phyloP scores from a whole-genome alignment of 2,888 invertebrate species.

The Chydorus sphaericus region DNA sequence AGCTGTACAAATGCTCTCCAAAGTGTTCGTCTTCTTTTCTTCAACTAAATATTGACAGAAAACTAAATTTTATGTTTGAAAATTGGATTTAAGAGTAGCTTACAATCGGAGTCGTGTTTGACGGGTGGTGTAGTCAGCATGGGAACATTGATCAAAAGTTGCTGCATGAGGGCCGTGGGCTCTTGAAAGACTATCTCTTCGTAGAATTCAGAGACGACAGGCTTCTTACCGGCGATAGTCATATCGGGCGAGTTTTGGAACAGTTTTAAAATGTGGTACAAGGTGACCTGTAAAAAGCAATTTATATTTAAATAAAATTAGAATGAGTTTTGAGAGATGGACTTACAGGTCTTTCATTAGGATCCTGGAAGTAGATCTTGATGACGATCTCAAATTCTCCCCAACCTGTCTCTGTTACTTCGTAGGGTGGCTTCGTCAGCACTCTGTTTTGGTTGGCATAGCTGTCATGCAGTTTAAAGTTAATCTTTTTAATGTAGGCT shows the following conservation, averaged over 20 bases:
- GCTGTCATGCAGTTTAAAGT: slow-evolving; percentile 95
- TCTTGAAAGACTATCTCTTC: slow-evolving; percentile 92
- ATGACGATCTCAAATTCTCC: slow-evolving; percentile 98
- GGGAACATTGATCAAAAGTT: not conserved
- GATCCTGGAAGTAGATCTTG: slow-evolving; percentile 92
- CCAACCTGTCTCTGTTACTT: slow-evolving; percentile 97
- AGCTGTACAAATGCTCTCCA: slow-evolving; percentile 58
- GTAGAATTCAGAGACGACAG: slow-evolving; percentile 79
- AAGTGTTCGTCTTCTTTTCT: slow-evolving; percentile 64
- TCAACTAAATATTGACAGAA: too few relatives aligned
- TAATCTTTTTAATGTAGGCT: slow-evolving; percentile 82
- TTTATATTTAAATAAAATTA: slow-evolving; percentile 1
- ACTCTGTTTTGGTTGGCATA: slow-evolving; percentile 88
- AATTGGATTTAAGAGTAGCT: not conserved
- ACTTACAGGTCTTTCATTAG: slow-evolving; percentile 80
- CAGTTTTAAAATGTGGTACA: slow-evolving; percentile 86
- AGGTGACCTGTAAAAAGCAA: slow-evolving; percentile 54
- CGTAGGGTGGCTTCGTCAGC: slow-evolving; percentile 87
- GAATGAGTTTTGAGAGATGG: not conserved
- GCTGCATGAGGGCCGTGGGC: slow-evolving; percentile 77
- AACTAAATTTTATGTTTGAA: too few relatives aligned
- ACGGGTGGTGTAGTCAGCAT: not conserved
- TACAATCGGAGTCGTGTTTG: not conserved
- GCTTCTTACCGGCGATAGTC: slow-evolving; percentile 36
- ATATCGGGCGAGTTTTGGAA: slow-evolving; percentile 56